These are phyloP conservation scores for Vandiemenella viatica DNA, from an alignment of 2,888 invertebrate species.

Conservation along the genomic window DNA sequence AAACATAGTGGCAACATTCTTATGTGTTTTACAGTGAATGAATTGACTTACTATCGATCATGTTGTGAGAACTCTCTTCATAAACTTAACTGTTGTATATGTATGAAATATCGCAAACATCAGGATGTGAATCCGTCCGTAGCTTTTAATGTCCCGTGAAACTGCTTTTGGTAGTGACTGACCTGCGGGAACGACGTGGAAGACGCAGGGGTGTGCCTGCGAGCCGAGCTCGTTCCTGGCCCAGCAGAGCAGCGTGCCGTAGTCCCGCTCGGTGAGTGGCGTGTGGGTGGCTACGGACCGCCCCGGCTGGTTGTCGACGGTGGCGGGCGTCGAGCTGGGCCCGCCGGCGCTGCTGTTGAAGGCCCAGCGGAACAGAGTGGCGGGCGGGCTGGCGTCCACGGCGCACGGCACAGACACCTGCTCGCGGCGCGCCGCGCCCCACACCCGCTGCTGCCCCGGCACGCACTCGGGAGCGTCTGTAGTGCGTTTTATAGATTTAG, in stretches of 20 bases:
- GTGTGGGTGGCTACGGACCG: slow-evolving; percentile 25
- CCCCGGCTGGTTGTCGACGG: not conserved
- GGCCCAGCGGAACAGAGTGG: slow-evolving; percentile 24
- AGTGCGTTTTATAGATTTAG: too few species aligned
- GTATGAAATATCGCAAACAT: too few species aligned
- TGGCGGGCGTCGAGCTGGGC: not conserved
- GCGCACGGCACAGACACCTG: slow-evolving; percentile 19
- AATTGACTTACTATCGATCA: too few species aligned
- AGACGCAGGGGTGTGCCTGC: slow-evolving; percentile 19
- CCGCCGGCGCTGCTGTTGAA: slow-evolving; percentile 26
- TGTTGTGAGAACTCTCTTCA: too few species aligned
- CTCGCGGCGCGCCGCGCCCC: slow-evolving; percentile 19
- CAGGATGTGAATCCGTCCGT: too few species aligned
- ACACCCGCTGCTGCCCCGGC: slow-evolving; percentile 19
- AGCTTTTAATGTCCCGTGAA: too few species aligned
- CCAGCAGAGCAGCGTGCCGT: slow-evolving; percentile 20
- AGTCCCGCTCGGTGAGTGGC: slow-evolving; percentile 24
- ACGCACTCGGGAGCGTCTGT: slow-evolving; percentile 19
- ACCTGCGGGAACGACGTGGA: slow-evolving; percentile 21
- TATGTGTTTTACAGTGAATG: too few species aligned
- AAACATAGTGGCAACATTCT: too few species aligned
- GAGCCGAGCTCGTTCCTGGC: slow-evolving; percentile 19
- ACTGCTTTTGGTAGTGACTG: too few species aligned
- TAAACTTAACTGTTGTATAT: too few species aligned
- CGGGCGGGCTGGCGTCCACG: slow-evolving; percentile 29